Base-by-base conservation (phyloP, 2,888 invertebrate species). In the Epistrophe eligans region DNA sequence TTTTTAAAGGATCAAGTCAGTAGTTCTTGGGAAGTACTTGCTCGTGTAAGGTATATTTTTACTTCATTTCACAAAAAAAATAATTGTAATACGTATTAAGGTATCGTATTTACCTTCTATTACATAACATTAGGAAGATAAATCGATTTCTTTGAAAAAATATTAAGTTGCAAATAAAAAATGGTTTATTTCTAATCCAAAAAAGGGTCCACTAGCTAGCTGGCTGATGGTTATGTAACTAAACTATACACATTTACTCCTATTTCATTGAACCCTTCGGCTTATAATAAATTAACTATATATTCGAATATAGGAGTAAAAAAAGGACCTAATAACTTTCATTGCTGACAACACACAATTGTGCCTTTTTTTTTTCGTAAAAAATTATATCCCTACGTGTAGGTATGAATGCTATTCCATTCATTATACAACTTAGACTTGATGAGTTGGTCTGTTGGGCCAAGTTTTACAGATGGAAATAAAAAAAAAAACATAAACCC, bases 221-320 rank as follows among this genome's bases (percentile, higher is more conserved):
- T 5, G 13, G 43, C 1, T n/a, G 6, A 4, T 10, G 13, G 43
- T 43, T 50, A 15, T 52, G 13, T 52, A 8, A 15, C 24, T 28
- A 24, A 28, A 52, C 50, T 50, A 24, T 24, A 24, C 24, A 5
- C 3, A 17, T 17, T 9, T 17, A 11, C 19, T 32, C 15, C 15
- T 28, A 9, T 35, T 38, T 35, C 7, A 38, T 35, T 58, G 5
- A 58, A 58, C 35, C 58, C 35, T 58, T 19, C 11, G 17, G 35
- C 35, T 35, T 58, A 58, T 58, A 38, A 58, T 58, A 58, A 35
- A 58, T 58, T 11, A 58, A 58, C 17, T 13, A 24, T 50, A 24
- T 50, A 52, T 24, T 52, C 24, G 52, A 52, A 24, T 15, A 8
- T 15, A 8, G 28, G 28, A 55, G 2, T 15, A 57, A 57, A 57